Base-by-base conservation (phyloP, 2,797 vertebrate species). In the Pangasius sanitwongsei region DNA sequence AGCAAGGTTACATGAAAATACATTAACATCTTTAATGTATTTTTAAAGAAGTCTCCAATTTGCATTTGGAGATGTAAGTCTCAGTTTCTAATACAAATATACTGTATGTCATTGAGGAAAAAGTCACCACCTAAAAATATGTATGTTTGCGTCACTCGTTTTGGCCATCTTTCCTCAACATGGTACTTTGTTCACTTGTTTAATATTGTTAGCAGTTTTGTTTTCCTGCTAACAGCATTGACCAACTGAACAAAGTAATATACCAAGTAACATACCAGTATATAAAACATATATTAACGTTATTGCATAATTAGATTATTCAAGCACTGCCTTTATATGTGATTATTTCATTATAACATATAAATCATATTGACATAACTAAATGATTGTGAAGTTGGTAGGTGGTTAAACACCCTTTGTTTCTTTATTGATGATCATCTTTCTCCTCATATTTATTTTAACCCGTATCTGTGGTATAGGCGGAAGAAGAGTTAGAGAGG, bases 401-500 rank as follows among this genome's bases (percentile, higher is more conserved):
- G 18, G 9, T 80, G 15, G 55, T 55, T 31, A 55, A 59, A 37
- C 53, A 59, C 1, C 15, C 15, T 55, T 53, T 78, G 20, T 41
- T 61, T 61, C 34, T 61, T 83, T 63, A 44, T 37, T 83, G 57
- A 83, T 83, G 44, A 48, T 84, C 4, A 9, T 67, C 28, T 84
- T 48, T 67, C 0, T 31, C 25, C 8, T 67, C 13, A 20, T 65
- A 6, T 48, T 84, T 34, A 13, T 53, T 84, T 70, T 48, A 80
- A 80, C 53, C 11, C 44, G 25, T 78, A 59, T 37, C 31, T 87
- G 69, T 91, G n/a, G 16, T 86, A 44, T 59, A 99, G 99, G 98
- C 98, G 0, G 99, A 99, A 94, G 98, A 99, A 89, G 99, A 99
- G 94, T 94, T 99, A 91, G 95, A 98, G 89, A 98, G 98, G 94